Conservation (phyloP, 2,888 invertebrate genomes). For the Escarpia spicata region DNA sequence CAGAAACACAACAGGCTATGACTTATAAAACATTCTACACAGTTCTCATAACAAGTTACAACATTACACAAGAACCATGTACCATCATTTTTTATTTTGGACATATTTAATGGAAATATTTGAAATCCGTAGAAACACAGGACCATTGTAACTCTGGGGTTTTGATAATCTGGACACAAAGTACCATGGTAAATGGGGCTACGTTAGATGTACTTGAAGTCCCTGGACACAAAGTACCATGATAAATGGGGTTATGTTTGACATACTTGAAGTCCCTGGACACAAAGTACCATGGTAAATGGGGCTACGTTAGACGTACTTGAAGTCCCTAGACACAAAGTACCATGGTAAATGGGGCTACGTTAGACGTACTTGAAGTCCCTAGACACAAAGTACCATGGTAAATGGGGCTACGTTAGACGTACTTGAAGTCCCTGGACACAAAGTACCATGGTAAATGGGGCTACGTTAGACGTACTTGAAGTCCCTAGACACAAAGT, state of each 20-base stretch:
- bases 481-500: too few species aligned
- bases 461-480: too few species aligned
- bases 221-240: not conserved
- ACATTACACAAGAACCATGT: too few species aligned
- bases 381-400: too few species aligned
- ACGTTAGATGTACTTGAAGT: not conserved
- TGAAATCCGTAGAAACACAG: not conserved
- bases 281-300: conserved; percentile 78
- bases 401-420: too few species aligned
- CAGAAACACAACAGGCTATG: not conserved
- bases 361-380: too few species aligned
- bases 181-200: conserved; percentile 62
- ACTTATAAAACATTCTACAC: too few species aligned
- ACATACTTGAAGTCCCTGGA: conserved; percentile 84
- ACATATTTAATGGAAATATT: not conserved
- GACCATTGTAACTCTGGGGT: not conserved
- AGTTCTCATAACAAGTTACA: too few species aligned
- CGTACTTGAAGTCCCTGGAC: too few species aligned
- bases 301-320: conserved; percentile 49
- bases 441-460: too few species aligned
- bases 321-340: conserved; percentile 94
- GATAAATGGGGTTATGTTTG: not conserved
- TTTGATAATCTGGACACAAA: not conserved
- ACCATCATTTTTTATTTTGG: too few species aligned
- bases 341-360: too few species aligned